Base-by-base conservation (phyloP, 1,140 invertebrate genomes). In the Drosophila nebulosa region DNA sequence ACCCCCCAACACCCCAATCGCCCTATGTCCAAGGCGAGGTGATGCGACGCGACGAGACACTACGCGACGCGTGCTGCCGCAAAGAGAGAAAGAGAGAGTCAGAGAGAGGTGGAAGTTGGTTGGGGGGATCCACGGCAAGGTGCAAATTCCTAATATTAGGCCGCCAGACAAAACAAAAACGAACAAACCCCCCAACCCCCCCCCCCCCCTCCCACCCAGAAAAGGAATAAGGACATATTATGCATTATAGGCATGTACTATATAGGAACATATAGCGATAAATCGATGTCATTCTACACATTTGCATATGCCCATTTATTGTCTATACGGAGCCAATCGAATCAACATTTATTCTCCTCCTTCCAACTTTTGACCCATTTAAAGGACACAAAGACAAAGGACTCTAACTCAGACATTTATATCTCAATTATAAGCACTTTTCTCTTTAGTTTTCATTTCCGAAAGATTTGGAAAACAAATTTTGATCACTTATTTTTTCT, bases 121-220 rank as follows among this genome's bases (percentile, higher is more conserved):
- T 18, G 14, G 16, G 4, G n/a, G 4, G 36, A 39, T 3, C 2
- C 4, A 1, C 0, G 14, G 39, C 14, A 42, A 42, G 39, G 39
- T 42, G 39, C 14, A 51, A 51, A 52, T 30, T 22, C 21, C 27
- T 32, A 21, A 51, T 55, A 55, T 55, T 55, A 30, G 52, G 52
- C 27, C 52, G 26, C 52, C 52, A 55, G 52, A 55, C 52, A 55
- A 55, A 18, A 18, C 26, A 21, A 46, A 21, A 9, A 7, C 16
- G 30, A 12, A 32, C 30, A 3, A 21, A 46, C 7, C 9, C 9
- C 7, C 27, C 27, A 30, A 1, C 27, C 16, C 9, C 9, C 16
- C 9, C 9, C 27, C 16, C 9, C 9, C 7, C 9, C 9, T 27
- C 27, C 27, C 7, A 1, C 27, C 16, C 9, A 3, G 9, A 30